Conservation (phyloP, 2,888 invertebrate species). For the Tineola bisselliella region DNA sequence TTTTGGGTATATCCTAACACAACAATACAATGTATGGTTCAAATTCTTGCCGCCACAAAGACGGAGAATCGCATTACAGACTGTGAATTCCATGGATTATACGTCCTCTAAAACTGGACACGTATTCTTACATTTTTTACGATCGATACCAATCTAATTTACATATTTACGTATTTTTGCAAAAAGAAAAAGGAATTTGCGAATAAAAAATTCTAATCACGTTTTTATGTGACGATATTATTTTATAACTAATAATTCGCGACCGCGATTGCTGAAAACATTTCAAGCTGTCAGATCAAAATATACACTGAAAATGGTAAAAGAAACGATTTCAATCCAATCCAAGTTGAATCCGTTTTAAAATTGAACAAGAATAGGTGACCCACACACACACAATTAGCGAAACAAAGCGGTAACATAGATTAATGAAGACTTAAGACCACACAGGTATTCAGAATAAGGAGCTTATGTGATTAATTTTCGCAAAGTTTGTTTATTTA, state of each 20-base stretch:
- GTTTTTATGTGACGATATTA: too few species aligned
- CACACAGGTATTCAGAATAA: conserved; percentile 24
- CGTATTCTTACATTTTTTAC: neutral
- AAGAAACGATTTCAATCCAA: too few species aligned
- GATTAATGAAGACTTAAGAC: conserved; percentile 26
- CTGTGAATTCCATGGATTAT: conserved; percentile 5
- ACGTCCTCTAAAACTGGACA: neutral
- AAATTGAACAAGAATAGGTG: neutral
- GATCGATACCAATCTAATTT: too few species aligned
- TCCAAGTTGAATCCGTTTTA: too few species aligned
- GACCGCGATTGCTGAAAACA: too few species aligned
- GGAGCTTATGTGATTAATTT: conserved; percentile 36
- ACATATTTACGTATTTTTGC: too few species aligned
- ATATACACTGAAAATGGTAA: too few species aligned
- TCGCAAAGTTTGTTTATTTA: conserved; percentile 22
- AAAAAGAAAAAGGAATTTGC: too few species aligned
- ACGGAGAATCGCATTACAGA: conserved; percentile 4
- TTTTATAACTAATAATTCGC: too few species aligned
- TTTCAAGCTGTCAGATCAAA: too few species aligned
- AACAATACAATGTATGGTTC: neutral
- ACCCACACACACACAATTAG: conserved; percentile 8
- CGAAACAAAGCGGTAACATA: conserved; percentile 15
- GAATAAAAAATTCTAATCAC: too few species aligned
- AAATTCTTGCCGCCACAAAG: conserved; percentile 3
- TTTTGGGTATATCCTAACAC: neutral